These are phyloP conservation scores for Erebia palarica DNA, from an alignment of 2,888 invertebrate species.

Conservation along the genomic window DNA sequence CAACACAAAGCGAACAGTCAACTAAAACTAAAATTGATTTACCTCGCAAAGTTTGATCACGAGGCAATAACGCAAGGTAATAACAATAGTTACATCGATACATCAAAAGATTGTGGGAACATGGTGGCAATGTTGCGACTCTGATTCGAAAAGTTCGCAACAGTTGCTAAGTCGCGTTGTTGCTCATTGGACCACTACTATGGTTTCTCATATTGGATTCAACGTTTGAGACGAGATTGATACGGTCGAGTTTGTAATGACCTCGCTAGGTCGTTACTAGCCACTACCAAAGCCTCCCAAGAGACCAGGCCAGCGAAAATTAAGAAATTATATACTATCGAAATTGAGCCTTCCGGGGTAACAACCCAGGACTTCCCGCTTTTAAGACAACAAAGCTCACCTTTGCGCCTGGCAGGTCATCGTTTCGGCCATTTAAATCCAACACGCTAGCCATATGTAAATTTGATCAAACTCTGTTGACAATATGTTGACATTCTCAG, in stretches of 20 bases:
- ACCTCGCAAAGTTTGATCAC: slow-evolving; percentile 23
- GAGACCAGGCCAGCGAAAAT: too few relatives aligned
- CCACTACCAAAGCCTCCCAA: too few relatives aligned
- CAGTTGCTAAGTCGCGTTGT: slow-evolving; percentile 21
- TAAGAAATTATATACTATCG: too few relatives aligned
- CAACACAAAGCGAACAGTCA: neutral
- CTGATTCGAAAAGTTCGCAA: slow-evolving; percentile 38
- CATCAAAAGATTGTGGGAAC: slow-evolving; percentile 37
- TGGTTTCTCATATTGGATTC: neutral
- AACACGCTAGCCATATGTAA: too few relatives aligned
- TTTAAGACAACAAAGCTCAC: too few relatives aligned
- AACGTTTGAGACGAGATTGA: neutral
- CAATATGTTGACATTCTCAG: too few relatives aligned
- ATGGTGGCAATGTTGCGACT: slow-evolving; percentile 34
- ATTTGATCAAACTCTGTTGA: too few relatives aligned
- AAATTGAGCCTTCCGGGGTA: too few relatives aligned
- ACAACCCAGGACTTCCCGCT: too few relatives aligned
- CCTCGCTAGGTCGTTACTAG: too few relatives aligned
- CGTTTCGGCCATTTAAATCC: too few relatives aligned
- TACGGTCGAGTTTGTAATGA: neutral
- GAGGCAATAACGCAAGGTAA: slow-evolving; percentile 28
- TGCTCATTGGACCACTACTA: slow-evolving; percentile 15
- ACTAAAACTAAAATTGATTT: slow-evolving; percentile 27
- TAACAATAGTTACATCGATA: slow-evolving; percentile 38
- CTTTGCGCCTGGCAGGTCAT: too few relatives aligned